Base-by-base conservation (phyloP, 2,888 invertebrate genomes). In the Hipparchia semele region DNA sequence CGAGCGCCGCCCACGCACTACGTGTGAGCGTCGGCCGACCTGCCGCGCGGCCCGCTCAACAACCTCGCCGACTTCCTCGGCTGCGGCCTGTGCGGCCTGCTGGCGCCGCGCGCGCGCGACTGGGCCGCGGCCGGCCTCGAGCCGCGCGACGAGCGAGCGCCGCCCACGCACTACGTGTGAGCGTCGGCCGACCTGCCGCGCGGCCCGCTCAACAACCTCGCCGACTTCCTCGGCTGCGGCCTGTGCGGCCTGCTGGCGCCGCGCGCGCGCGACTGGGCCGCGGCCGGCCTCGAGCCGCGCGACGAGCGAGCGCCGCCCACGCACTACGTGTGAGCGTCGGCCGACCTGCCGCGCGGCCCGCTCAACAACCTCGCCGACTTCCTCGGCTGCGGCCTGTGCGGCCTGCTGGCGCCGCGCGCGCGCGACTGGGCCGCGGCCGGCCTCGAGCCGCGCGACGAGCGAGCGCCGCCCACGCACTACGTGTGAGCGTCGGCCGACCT, bases 21-120 rank as follows among this genome's bases (percentile, higher is more conserved):
- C 74, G 74, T 75, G 62, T 76, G 62, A 59, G 33, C 45, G 33
- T 33, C 97, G 71, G 95, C 97, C 4, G 98, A 99, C 90, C 86
- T 97, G 71, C 94, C 96, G 96, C 97, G 23, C 96, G 96, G 79
- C 96, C 96, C 75, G 67, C 87, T 97, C 73, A 95, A 95, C 85
- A 99, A 99, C 92, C 90, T 97, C 70, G 95, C 97, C 4, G 98
- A 99, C 90, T 97, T 99, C 88, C 96, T 98, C 84, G 96, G 96
- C 80, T 95, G 96, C 83, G 95, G 95, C 49, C 96, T 97, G 85
- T 97, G 96, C 89, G 98, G 98, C 7, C 86, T 97, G 71, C 94
- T 96, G 80, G 96, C 97, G 23, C 96, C 96, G 79, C 96, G 96
- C 75, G 91, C 94, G 67, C 95, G 96, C 61, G 97, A 98, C 92